phyloP scores from a whole-genome alignment of 2,113 vertebrate species.

The Scytalopus superciliaris region DNA sequence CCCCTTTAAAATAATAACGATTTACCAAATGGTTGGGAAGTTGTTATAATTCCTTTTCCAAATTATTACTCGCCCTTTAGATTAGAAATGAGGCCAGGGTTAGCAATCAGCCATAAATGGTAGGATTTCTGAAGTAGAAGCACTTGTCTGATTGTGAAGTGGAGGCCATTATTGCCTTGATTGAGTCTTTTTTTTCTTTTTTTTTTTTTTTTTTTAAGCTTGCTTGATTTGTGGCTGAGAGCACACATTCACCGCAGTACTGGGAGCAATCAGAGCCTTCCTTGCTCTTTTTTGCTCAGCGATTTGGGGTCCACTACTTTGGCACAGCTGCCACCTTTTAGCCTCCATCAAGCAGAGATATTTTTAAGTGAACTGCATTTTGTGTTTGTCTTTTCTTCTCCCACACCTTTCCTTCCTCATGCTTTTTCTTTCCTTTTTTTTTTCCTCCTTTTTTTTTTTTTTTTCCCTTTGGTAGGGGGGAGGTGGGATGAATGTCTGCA shows the following conservation, averaged over 20 bases:
- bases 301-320: constrained; percentile 85
- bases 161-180: constrained; percentile 94
- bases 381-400: background rate
- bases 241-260: constrained; percentile 80
- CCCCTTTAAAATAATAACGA: constrained; percentile 89
- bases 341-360: constrained; percentile 69
- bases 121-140: constrained; percentile 89
- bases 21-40: constrained; percentile 89
- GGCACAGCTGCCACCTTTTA: constrained; percentile 84
- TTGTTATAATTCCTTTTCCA: constrained; percentile 96
- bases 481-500: background rate
- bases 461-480: background rate
- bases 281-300: constrained; percentile 81
- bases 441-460: fast-evolving
- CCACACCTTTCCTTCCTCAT: background rate
- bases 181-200: constrained; percentile 85
- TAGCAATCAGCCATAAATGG: constrained; percentile 97
- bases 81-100: constrained; percentile 88
- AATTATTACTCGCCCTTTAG: constrained; percentile 88
- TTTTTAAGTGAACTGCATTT: constrained; percentile 47
- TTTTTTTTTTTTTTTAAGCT: constrained; percentile 78
- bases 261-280: constrained; percentile 88
- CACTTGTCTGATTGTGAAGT: constrained; percentile 99
- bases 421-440: background rate
- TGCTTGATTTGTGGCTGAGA: constrained; percentile 89